phyloP scores from a whole-genome alignment of 2,797 vertebrate species.

The Discoglossus pictus region DNA sequence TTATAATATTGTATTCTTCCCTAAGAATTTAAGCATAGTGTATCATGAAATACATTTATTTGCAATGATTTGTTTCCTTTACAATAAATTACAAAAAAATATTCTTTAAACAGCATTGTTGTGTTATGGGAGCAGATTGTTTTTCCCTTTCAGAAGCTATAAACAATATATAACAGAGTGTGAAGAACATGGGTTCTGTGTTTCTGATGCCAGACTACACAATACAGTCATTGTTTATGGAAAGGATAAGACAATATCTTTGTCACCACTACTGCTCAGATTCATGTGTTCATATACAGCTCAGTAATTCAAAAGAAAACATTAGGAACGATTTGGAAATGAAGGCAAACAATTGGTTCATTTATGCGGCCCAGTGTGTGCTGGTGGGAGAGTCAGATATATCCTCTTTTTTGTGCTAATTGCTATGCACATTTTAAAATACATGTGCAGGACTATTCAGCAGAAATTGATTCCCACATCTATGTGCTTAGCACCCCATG shows the following conservation, averaged over 20 bases:
- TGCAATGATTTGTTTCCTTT: no score
- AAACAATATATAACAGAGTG: slow-evolving; percentile 10
- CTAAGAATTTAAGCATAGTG: no score
- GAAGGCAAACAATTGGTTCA: slow-evolving; percentile 46
- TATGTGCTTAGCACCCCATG: slow-evolving; percentile 39
- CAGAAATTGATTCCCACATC: slow-evolving; percentile 48
- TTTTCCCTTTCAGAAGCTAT: slow-evolving; percentile 32
- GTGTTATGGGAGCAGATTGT: slow-evolving; percentile 29
- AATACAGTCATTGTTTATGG: slow-evolving; percentile 37
- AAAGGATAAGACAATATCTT: slow-evolving; percentile 45
- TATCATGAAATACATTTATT: no score
- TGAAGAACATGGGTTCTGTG: slow-evolving; percentile 28
- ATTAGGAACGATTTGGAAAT: slow-evolving; percentile 41
- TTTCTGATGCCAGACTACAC: slow-evolving; percentile 33
- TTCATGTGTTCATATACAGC: slow-evolving; percentile 37
- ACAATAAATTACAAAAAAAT: no score
- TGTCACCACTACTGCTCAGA: slow-evolving; percentile 25
- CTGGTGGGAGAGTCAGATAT: slow-evolving; percentile 46
- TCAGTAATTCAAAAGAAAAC: slow-evolving; percentile 42
- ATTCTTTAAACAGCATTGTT: no score
- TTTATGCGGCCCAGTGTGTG: slow-evolving; percentile 49
- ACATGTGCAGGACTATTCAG: slow-evolving; percentile 47
- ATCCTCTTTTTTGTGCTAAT: slow-evolving; percentile 43
- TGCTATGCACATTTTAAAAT: slow-evolving; percentile 46
- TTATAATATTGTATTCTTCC: no score